A percentile compares a stretch with the other conserved stretches of the same genome.
These are phyloP conservation scores for Pseudochirops corinnae DNA, from an alignment of 2,797 vertebrate species.

Conservation along the genomic window DNA sequence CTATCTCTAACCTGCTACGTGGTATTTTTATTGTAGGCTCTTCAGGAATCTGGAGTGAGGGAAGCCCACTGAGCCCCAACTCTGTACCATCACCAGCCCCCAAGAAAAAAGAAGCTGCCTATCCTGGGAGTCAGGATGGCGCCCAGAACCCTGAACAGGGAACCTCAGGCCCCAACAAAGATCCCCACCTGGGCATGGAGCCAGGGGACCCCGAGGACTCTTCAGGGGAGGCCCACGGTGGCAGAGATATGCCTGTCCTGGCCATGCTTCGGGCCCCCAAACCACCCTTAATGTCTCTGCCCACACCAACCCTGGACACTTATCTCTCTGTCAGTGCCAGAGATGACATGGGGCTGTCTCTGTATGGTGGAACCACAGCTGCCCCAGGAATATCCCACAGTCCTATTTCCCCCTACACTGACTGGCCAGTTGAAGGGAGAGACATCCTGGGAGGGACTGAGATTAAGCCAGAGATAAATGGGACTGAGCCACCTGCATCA, in stretches of 20 bases:
- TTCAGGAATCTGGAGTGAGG: constrained; percentile 63
- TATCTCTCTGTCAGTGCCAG: neutral
- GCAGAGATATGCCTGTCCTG: constrained; percentile 60
- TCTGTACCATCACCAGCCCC: constrained; percentile 49
- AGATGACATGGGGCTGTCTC: neutral
- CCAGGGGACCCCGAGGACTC: neutral
- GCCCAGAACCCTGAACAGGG: neutral
- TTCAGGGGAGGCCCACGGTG: neutral
- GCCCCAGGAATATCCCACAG: neutral
- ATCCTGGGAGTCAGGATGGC: neutral
- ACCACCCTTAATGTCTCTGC: constrained; percentile 1
- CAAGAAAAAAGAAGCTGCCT: neutral
- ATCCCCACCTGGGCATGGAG: neutral
- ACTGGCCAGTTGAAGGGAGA: neutral
- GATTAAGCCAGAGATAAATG: neutral
- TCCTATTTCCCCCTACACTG: neutral
- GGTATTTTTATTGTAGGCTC: constrained; percentile 15
- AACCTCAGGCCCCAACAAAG: neutral
- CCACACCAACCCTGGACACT: neutral
- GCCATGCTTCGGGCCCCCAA: constrained; percentile 77
- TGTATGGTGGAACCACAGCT: neutral
- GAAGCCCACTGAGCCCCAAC: constrained; percentile 53
- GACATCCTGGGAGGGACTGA: neutral
- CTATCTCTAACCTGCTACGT: neutral
- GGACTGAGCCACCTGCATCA: no score